These are phyloP conservation scores for Erebia ligea DNA, from an alignment of 2,888 invertebrate species.

Conservation along the genomic window DNA sequence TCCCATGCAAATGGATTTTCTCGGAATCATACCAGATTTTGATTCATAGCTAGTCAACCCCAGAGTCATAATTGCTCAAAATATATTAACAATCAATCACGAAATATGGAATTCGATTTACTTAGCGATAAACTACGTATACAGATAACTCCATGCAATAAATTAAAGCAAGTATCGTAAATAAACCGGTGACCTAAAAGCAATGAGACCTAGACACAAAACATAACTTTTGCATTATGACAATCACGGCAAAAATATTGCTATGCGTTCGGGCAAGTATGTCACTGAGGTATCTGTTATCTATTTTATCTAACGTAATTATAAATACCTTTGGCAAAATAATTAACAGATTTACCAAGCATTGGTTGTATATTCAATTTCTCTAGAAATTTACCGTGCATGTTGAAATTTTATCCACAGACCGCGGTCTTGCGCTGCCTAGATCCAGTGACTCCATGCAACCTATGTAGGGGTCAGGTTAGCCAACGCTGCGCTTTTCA, in stretches of 20 bases:
- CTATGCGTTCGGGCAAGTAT: constrained; percentile 28
- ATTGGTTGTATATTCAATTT: too few species aligned
- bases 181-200: constrained; percentile 46
- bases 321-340: constrained; percentile 14
- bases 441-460: too few species aligned
- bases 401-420: too few species aligned
- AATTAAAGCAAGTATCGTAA: constrained; percentile 46
- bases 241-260: constrained; percentile 40
- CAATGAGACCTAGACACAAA: constrained; percentile 46
- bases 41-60: constrained; percentile 13
- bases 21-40: constrained; percentile 1
- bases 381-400: too few species aligned
- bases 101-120: constrained; percentile 48
- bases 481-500: too few species aligned
- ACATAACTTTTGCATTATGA: constrained; percentile 49
- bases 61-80: constrained; percentile 32
- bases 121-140: constrained; percentile 47
- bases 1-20: not conserved
- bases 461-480: too few species aligned
- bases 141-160: constrained; percentile 41
- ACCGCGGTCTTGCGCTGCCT: too few species aligned
- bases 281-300: constrained; percentile 31
- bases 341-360: too few species aligned
- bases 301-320: constrained; percentile 30
- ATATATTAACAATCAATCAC: constrained; percentile 43